A percentile compares a stretch with the other conserved stretches of the same genome.
Conservation (phyloP, 1,140 invertebrate species). For the Platorchestia sp. region DNA sequence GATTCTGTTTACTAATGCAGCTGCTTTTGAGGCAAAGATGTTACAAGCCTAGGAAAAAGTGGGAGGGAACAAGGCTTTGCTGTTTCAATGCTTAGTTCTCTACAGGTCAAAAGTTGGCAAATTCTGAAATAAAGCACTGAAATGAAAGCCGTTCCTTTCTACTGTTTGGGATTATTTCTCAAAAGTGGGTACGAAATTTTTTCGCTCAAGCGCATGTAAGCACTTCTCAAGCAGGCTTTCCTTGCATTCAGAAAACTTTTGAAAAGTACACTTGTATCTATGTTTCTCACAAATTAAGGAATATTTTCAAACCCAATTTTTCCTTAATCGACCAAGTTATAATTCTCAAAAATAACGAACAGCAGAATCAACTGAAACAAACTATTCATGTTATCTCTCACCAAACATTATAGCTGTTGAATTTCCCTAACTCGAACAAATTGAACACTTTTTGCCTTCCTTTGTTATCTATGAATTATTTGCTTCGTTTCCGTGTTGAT, state of each 20-base stretch:
- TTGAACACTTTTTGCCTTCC: too few species aligned
- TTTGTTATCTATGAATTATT: too few species aligned
- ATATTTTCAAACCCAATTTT: too few species aligned
- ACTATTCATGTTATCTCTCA: too few species aligned
- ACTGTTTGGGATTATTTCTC: not conserved
- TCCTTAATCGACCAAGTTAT: too few species aligned
- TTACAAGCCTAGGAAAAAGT: not conserved
- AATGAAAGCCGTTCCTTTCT: not conserved
- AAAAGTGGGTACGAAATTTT: not conserved
- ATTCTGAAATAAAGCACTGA: not conserved
- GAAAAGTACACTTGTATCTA: not conserved
- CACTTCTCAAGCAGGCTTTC: not conserved
- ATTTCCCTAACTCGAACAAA: too few species aligned
- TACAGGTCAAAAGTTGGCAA: not conserved
- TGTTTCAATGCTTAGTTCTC: not conserved
- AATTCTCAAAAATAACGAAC: too few species aligned
- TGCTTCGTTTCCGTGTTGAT: too few species aligned
- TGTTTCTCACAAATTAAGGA: too few species aligned
- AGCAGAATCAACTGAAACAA: too few species aligned
- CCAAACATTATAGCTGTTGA: too few species aligned
- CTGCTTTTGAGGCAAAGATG: not conserved
- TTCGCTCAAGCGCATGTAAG: not conserved
- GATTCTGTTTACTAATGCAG: not conserved
- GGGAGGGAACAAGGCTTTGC: not conserved
- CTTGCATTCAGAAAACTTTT: not conserved